Base-by-base conservation (phyloP, 2,113 vertebrate genomes). In the Theristicus caerulescens region DNA sequence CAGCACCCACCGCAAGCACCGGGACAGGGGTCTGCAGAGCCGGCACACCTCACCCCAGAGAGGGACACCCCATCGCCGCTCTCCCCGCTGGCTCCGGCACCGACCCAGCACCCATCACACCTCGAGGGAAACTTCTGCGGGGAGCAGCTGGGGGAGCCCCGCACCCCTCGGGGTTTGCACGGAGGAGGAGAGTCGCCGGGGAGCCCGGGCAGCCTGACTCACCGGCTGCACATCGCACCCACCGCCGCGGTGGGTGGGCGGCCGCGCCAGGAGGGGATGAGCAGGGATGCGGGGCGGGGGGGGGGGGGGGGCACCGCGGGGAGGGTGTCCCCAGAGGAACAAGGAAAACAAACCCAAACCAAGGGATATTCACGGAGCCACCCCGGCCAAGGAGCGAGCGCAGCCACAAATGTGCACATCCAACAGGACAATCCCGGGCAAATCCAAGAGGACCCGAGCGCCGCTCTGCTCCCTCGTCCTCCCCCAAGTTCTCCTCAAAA, bases 181-280 rank as follows among this genome's bases (percentile, higher is more conserved):
- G 8, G 81, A 94, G 67, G 71, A 9, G 11, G 47, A 93, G 97
- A 96, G 98, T 94, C 82, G 80, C 58, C 70, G 29, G 36, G 78
- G 81, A 85, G 74, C 65, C 71, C 49, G 8, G 65, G 87, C 76
- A 86, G 97, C 94, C 90, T 82, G 97, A 97, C 95, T 97, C 97
- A 96, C 89, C 81, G 34, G 90, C 94, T 79, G 87, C 81, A 84
- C 47, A 93, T 65, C 65, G 73, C 59, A 91, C 88, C 94, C 95
- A 52, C 22, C 27, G 20, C 46, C 13, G 21, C 22, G 7, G 57
- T 8, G 12, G 66, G 46, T 62, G 54, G 91, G 84, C 17, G 17
- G 92, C 80, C 3, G 27, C 19, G 40, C 84, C 10, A 0, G 76
- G 77, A 51, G 19, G 34, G 38, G 82, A 32, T 4, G 82, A 95